phyloP scores from a whole-genome alignment of 2,888 invertebrate species.

The Crossocerus cetratus region DNA sequence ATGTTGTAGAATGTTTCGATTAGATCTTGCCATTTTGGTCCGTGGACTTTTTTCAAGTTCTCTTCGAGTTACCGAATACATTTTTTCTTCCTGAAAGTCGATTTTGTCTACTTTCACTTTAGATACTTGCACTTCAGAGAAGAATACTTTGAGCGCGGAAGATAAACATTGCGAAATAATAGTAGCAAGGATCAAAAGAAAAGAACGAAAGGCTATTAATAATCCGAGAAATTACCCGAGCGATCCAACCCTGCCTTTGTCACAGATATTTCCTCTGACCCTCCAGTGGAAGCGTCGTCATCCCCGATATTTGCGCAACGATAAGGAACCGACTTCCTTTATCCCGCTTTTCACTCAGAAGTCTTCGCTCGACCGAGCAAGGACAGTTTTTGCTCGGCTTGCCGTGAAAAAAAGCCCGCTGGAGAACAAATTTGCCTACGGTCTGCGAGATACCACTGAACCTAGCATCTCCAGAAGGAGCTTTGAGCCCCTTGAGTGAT shows the following conservation, averaged over 20 bases:
- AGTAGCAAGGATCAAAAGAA: too few species aligned
- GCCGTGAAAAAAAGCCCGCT: neutral
- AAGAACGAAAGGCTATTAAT: too few species aligned
- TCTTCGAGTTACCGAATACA: too few species aligned
- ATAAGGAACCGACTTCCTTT: slow-evolving; percentile 20
- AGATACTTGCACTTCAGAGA: too few species aligned
- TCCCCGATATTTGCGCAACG: slow-evolving; percentile 13
- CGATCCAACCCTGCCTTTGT: neutral
- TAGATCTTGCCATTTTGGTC: too few species aligned
- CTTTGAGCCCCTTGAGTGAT: too few species aligned
- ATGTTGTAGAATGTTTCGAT: too few species aligned
- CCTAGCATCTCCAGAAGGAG: neutral
- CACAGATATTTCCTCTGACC: neutral
- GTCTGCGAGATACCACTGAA: neutral
- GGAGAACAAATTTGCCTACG: slow-evolving; percentile 4
- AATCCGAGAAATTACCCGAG: neutral
- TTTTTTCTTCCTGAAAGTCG: too few species aligned
- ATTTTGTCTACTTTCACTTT: too few species aligned
- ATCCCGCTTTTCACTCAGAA: neutral
- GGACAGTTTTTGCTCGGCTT: slow-evolving; percentile 9
- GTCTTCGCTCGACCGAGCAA: slow-evolving; percentile 10
- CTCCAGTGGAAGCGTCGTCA: slow-evolving; percentile 4
- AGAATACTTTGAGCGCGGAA: too few species aligned
- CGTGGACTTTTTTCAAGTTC: too few species aligned
- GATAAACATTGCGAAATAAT: too few species aligned